Percentiles rank a stretch among this genome's conserved stretches.
These are phyloP conservation scores for Cremastinae sp. DNA, from an alignment of 2,888 invertebrate genomes.

Conservation along the genomic window DNA sequence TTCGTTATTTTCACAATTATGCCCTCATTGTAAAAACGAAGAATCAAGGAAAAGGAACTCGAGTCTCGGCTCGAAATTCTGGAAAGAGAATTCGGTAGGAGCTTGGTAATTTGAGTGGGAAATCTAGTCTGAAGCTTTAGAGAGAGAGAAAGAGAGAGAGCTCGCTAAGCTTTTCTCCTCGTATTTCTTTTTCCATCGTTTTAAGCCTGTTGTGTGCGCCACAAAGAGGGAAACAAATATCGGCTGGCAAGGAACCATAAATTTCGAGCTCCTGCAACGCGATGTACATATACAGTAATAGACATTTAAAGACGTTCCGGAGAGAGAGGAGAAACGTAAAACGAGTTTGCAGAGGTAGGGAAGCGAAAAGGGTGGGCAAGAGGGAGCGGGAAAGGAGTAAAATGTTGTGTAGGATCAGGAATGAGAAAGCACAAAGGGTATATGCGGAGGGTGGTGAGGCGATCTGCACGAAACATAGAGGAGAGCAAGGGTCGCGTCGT, in stretches of 20 bases:
- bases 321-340: conserved; percentile 43
- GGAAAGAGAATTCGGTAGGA: too few relatives aligned
- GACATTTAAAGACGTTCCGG: conserved; percentile 71
- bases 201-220: conserved; percentile 37
- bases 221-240: conserved; percentile 74
- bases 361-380: not conserved
- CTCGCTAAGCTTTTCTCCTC: conserved; percentile 4
- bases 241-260: conserved; percentile 69
- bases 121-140: too few relatives aligned
- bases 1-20: too few relatives aligned
- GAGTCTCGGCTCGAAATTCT: too few relatives aligned
- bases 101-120: too few relatives aligned
- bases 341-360: not conserved
- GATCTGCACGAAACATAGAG: conserved; percentile 26
- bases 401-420: conserved; percentile 25
- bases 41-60: too few relatives aligned
- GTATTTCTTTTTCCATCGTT: conserved; percentile 39
- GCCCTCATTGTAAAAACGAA: too few relatives aligned
- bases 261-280: conserved; percentile 68
- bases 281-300: conserved; percentile 67
- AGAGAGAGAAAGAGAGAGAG: conserved; percentile 14
- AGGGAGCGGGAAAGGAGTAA: conserved; percentile 1
- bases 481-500: conserved; percentile 22
- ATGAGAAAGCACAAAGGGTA: conserved; percentile 22
- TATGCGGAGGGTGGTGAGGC: not conserved